Conservation (phyloP, 2,113 vertebrate genomes). For the Stegostoma tigrinum region DNA sequence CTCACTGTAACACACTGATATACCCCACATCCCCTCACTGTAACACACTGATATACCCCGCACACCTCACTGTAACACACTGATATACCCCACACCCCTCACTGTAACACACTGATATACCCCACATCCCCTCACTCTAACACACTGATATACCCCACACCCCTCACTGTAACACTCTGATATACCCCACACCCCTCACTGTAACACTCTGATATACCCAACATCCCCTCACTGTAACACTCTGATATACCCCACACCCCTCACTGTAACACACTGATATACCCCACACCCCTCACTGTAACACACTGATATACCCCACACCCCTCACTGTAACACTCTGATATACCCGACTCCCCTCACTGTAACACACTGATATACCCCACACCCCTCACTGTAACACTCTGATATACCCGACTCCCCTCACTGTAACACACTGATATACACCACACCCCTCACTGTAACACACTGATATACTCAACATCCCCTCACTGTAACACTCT, state of each 20-base stretch:
- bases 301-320: not conserved
- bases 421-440: not conserved
- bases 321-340: not conserved
- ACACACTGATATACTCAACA: not conserved
- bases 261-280: not conserved
- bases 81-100: not conserved
- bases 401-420: not conserved
- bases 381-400: not conserved
- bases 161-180: not conserved
- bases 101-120: not conserved
- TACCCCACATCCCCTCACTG: not conserved
- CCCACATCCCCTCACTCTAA: not conserved
- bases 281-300: not conserved
- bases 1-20: not conserved
- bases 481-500: not conserved
- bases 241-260: not conserved
- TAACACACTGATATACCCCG: not conserved
- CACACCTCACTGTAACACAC: not conserved
- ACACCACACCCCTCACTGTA: not conserved
- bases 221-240: not conserved
- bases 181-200: not conserved
- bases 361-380: constrained; percentile 8
- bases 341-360: not conserved
- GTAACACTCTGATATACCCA: not conserved
- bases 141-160: not conserved